Base-by-base conservation (phyloP, 2,113 vertebrate species). In the Dolichallabes microphthalmus region DNA sequence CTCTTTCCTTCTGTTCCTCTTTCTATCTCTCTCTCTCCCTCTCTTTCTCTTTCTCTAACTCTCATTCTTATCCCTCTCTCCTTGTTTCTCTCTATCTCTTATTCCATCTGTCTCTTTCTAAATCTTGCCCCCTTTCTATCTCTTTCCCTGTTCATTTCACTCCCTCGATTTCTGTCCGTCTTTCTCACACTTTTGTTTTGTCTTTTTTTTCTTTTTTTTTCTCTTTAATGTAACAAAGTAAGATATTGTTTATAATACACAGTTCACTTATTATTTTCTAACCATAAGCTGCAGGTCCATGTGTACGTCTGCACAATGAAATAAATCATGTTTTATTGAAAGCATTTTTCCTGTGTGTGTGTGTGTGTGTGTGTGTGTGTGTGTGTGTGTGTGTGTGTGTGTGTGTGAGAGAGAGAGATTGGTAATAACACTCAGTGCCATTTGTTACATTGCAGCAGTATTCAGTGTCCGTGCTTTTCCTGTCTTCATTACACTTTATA, bases 401-500 rank as follows among this genome's bases (percentile, higher is more conserved):
- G 71, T 53, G 12, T 19, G 27, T 30, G 17, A 32, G 52, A 20
- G 20, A 20, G n/a, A 53, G 50, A 30, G 50, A 30, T 53, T 55
- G 52, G 53, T 79, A 79, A 25, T 60, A 79, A 78, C n/a, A 32
- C 27, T 58, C 27, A 2, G 27, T 78, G 75, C 52, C 53, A 22
- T 78, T 78, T 60, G 50, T 39, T 79, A 39, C 76, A 79, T 39
- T 35, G 55, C 76, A 60, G 53, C 55, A 60, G 76, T 79, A 79
- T 79, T 79, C 57, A 8, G 10, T 78, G 55, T 35, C 25, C 6
- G 4, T 35, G 30, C 30, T 35, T 50, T 12, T 13, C 11, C n/a
- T 19, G 52, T 76, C 55, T 79, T 79, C 12, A 79, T 79, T 39
- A 78, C 75, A 58, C 17, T 78, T 78, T 78, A 79, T 79, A 60